Percentiles rank a stretch among this genome's conserved stretches.
phyloP scores from a whole-genome alignment of 1,140 invertebrate genomes.

The Atopsyche davidsoni region DNA sequence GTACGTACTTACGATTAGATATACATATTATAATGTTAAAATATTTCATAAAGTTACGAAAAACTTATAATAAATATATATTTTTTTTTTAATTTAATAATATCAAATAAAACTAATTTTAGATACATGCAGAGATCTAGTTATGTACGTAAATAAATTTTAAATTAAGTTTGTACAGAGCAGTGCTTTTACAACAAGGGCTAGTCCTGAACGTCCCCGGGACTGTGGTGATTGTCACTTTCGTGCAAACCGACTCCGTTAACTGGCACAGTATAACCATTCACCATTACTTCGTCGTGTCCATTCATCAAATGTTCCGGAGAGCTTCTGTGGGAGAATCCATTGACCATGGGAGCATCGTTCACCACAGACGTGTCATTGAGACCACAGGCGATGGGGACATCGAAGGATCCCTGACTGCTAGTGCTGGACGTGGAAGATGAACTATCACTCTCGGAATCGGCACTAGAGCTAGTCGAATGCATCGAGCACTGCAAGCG shows the following conservation, averaged over 20 bases:
- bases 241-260: conserved; percentile 32
- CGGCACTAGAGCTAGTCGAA: conserved; percentile 37
- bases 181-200: conserved; percentile 15
- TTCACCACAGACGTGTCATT: neutral
- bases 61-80: conserved; percentile 3
- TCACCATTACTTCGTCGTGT: conserved; percentile 28
- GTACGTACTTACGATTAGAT: neutral
- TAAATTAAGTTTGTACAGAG: conserved; percentile 20
- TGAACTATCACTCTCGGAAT: conserved; percentile 46
- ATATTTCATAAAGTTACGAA: conserved; percentile 2
- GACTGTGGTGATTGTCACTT: neutral
- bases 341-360: conserved; percentile 6
- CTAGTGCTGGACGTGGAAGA: conserved; percentile 41
- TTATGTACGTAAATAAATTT: conserved; percentile 4
- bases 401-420: conserved; percentile 35
- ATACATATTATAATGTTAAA: conserved; percentile 1
- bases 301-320: conserved; percentile 28
- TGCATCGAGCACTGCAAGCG: conserved; percentile 35
- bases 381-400: neutral
- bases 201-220: neutral
- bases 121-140: neutral
- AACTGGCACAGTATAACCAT: conserved; percentile 25
- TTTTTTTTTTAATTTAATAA: neutral
- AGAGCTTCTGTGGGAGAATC: conserved; percentile 6
- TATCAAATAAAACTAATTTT: neutral